phyloP scores from a whole-genome alignment of 23 tunicate species.

The Trididemnum miniatum region DNA sequence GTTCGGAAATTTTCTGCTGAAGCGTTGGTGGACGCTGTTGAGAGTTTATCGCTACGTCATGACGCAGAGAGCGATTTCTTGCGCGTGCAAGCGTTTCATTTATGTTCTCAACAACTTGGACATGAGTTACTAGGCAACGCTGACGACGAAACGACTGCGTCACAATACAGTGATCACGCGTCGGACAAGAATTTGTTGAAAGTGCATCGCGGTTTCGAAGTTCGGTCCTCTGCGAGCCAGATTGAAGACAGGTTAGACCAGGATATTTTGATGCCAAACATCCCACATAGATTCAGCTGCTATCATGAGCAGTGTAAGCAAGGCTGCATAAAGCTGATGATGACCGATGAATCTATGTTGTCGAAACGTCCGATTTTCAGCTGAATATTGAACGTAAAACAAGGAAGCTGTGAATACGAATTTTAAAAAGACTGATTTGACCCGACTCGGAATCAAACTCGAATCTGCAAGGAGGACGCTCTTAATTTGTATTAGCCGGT shows the following conservation, averaged over 20 bases:
- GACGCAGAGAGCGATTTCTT: conserved; percentile 6
- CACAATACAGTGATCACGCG: neutral
- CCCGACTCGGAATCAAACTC: too few relatives aligned
- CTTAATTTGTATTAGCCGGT: too few relatives aligned
- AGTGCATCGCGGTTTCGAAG: conserved; percentile 61
- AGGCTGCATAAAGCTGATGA: too few relatives aligned
- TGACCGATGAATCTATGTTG: too few relatives aligned
- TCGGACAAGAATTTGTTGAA: conserved; percentile 62
- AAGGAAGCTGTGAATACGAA: too few relatives aligned
- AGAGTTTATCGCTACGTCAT: neutral
- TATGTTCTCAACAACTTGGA: conserved; percentile 40
- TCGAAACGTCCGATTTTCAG: too few relatives aligned
- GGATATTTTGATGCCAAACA: too few relatives aligned
- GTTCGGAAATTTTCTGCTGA: conserved; percentile 57
- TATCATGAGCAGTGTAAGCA: too few relatives aligned
- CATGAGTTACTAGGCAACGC: neutral
- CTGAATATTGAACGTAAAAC: too few relatives aligned
- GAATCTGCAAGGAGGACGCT: too few relatives aligned
- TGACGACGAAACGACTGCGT: conserved; percentile 1
- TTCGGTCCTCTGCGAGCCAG: neutral
- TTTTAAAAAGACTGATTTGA: too few relatives aligned
- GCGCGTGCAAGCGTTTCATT: conserved; percentile 29
- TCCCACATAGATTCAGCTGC: too few relatives aligned
- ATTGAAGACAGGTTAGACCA: conserved; percentile 36
- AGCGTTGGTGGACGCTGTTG: conserved; percentile 24